Evolutionary conservation across 2,113 vertebrate genomes (phyloP).

Genomic region (human): GRCh38 chr12:93987501-93988000

Average conservation of each 20-base stretch:
- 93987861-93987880: not conserved
- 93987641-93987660: not conserved
- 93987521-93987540: not conserved
- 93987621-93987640: not conserved
- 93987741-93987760: not conserved
- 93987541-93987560: not conserved
- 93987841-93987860: not conserved
- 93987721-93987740: not conserved
- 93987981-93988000: too few relatives aligned
- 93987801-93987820: not conserved
- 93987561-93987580: not conserved
- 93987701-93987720: not conserved
- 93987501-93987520: not conserved
- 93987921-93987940: not conserved
- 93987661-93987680: conserved; percentile 16
- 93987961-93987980: not conserved
- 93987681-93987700: not conserved
- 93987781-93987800: not conserved
- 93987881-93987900: not conserved
- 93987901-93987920: not conserved
- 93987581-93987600: not conserved
- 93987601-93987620: not conserved
- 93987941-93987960: not conserved
- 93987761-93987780: not conserved
- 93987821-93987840: not conserved